Evolutionary conservation across 2,797 vertebrate species (phyloP).

Genomic region (Typhlichthys subterraneus): DNA sequence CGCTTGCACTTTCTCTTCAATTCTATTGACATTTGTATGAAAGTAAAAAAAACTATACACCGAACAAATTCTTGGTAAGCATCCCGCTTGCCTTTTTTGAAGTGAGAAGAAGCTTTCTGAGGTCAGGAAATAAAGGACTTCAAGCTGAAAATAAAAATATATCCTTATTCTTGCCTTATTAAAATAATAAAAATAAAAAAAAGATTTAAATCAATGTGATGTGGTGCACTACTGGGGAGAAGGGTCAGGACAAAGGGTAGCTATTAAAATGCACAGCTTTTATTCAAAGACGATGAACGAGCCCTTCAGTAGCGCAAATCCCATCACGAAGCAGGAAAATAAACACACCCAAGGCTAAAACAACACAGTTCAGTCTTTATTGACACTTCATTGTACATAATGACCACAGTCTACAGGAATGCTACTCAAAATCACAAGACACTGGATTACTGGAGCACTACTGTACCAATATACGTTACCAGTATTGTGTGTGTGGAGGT

Average conservation of each 20-base stretch:
- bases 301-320: conserved; percentile 37
- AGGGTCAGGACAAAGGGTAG: conserved; percentile 56
- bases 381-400: conserved; percentile 73
- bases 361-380: conserved; percentile 76
- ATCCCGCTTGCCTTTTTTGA: conserved; percentile 56
- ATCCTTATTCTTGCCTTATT: conserved; percentile 37
- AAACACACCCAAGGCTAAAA: conserved; percentile 70
- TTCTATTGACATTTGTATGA: conserved; percentile 65
- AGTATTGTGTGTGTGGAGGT: conserved; percentile 53
- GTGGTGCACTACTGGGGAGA: conserved; percentile 50
- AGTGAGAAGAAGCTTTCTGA: conserved; percentile 57
- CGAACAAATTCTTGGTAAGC: conserved; percentile 57
- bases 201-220: conserved; percentile 49
- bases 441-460: conserved; percentile 61
- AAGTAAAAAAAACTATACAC: conserved; percentile 49
- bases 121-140: conserved; percentile 59
- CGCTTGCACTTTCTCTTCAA: conserved; percentile 20
- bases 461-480: conserved; percentile 64
- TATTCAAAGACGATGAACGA: conserved; percentile 54
- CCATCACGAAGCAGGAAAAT: conserved; percentile 46
- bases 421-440: conserved; percentile 76
- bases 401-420: conserved; percentile 75
- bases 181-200: too few species aligned
- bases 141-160: conserved; percentile 23
- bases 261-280: conserved; percentile 65